Evolutionary conservation across 1,140 invertebrate species (phyloP).

Genomic region (Telenomus remus): DNA sequence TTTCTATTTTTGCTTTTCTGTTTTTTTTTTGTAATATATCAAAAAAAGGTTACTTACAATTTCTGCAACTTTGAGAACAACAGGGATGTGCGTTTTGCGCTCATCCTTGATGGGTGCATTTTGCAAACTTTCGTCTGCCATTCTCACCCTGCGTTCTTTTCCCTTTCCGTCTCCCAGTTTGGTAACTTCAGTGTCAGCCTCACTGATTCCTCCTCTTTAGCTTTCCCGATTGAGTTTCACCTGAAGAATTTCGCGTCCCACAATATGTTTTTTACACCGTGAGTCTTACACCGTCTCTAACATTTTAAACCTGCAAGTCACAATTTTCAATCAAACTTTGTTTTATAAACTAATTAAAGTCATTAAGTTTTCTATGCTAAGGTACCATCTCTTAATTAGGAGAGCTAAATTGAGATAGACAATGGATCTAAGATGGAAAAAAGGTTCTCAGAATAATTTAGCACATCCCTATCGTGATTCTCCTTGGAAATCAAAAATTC

Average conservation of each 20-base stretch:
- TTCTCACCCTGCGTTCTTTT: slow-evolving; percentile 72
- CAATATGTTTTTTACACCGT: slow-evolving; percentile 26
- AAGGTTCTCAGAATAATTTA: too few species aligned
- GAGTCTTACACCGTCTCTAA: slow-evolving; percentile 5
- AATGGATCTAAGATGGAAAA: not conserved
- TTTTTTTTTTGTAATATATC: not conserved
- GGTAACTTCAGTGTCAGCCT: slow-evolving; percentile 47
- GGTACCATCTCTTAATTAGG: too few species aligned
- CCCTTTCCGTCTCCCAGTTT: slow-evolving; percentile 73
- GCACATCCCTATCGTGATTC: too few species aligned
- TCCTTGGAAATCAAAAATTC: too few species aligned
- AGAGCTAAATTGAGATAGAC: too few species aligned
- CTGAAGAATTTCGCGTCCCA: slow-evolving; percentile 46
- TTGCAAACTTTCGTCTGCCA: slow-evolving; percentile 71
- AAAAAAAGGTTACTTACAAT: slow-evolving; percentile 61
- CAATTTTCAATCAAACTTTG: not conserved
- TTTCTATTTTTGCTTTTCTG: not conserved
- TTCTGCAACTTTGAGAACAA: slow-evolving; percentile 72
- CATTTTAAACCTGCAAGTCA: slow-evolving; percentile 32
- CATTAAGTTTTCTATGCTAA: too few species aligned
- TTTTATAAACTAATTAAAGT: not conserved
- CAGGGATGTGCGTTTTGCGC: slow-evolving; percentile 61
- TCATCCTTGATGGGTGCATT: slow-evolving; percentile 66
- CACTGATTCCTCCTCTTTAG: slow-evolving; percentile 27
- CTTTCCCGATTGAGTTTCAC: slow-evolving; percentile 55